phyloP scores from a whole-genome alignment of 2,888 invertebrate species.

The Apamea monoglypha region DNA sequence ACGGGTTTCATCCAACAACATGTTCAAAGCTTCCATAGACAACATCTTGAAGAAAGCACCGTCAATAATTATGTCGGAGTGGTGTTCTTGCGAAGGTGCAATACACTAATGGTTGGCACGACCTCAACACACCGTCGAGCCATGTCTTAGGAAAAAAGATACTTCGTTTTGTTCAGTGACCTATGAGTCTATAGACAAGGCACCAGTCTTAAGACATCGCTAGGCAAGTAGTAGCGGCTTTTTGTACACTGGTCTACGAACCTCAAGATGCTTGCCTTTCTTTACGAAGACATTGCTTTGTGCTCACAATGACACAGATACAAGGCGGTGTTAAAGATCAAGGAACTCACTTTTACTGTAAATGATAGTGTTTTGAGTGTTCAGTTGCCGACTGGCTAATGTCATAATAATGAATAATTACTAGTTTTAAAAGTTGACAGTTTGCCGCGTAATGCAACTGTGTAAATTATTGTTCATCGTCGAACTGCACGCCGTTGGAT shows the following conservation, averaged over 20 bases:
- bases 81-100: conserved; percentile 25
- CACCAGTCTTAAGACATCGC: not conserved
- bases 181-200: not conserved
- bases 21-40: not conserved
- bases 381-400: not conserved
- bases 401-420: not conserved
- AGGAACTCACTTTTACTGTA: not conserved
- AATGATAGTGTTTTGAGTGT: conserved; percentile 8
- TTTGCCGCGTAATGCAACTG: not conserved
- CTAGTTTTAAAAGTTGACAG: not conserved
- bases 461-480: not conserved
- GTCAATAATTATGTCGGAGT: conserved; percentile 50
- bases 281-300: conserved; percentile 8
- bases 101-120: conserved; percentile 52
- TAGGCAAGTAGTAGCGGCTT: no score
- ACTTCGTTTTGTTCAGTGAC: conserved; percentile 26
- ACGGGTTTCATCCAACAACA: not conserved
- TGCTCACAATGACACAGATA: not conserved
- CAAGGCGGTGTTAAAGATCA: not conserved
- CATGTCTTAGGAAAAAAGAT: not conserved
- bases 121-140: not conserved
- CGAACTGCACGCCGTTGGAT: not conserved
- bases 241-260: not conserved
- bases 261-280: not conserved
- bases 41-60: conserved; percentile 7